A percentile compares a stretch with the other conserved stretches of the same genome.
phyloP scores from a whole-genome alignment of 1,140 invertebrate species.

The Drosophila pruinosa region DNA sequence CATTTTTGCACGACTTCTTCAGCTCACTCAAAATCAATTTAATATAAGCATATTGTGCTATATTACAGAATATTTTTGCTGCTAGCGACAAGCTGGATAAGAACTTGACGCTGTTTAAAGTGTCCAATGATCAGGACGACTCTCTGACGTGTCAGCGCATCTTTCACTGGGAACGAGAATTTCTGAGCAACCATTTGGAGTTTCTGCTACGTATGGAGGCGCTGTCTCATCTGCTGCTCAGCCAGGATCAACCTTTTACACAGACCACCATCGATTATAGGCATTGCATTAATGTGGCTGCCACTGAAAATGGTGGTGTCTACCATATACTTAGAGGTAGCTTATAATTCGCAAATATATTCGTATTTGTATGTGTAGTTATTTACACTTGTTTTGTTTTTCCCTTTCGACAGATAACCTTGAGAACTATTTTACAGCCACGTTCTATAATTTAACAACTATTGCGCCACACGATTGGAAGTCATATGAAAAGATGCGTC shows the following conservation, averaged over 20 bases:
- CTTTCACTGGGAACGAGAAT: constrained; percentile 79
- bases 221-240: constrained; percentile 94
- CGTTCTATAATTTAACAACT: constrained; percentile 98
- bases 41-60: neutral
- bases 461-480: constrained; percentile 99
- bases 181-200: constrained; percentile 93
- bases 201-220: constrained; percentile 94
- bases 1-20: no score
- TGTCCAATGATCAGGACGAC: neutral
- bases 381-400: neutral
- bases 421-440: constrained; percentile 96
- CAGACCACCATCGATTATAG: constrained; percentile 79
- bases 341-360: neutral
- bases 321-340: constrained; percentile 65
- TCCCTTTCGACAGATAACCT: constrained; percentile 85
- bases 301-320: constrained; percentile 83
- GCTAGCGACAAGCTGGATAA: constrained; percentile 53
- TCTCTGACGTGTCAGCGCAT: constrained; percentile 8
- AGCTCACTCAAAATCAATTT: no score
- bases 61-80: constrained; percentile 53
- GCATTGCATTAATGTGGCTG: constrained; percentile 82
- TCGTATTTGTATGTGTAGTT: neutral
- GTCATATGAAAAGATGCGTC: constrained; percentile 98
- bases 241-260: constrained; percentile 82
- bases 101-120: constrained; percentile 32